A percentile compares a stretch with the other conserved stretches of the same genome.
Conservation (phyloP, 2,113 vertebrate species). For the Antechinus flavipes region DNA sequence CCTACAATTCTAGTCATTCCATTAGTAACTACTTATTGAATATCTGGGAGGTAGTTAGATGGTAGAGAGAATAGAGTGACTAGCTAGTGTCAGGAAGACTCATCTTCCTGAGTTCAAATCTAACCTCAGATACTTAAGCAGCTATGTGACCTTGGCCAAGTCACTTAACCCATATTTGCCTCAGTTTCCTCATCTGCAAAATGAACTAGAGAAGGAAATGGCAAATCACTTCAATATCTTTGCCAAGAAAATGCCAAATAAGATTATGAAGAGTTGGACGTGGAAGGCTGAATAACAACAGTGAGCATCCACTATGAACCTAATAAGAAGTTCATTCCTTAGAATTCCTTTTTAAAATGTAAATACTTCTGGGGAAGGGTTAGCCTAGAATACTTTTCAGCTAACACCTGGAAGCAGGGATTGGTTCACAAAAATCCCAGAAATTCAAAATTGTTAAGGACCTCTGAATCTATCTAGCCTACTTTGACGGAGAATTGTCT, state of each 20-base stretch:
- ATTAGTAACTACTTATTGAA: not conserved
- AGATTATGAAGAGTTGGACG: not conserved
- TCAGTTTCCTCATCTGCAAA: not conserved
- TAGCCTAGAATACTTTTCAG: not conserved
- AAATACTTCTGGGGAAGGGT: slow-evolving; percentile 1
- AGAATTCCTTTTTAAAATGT: slow-evolving; percentile 27
- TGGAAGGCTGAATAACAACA: not conserved
- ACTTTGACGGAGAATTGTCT: not conserved
- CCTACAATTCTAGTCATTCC: slow-evolving; percentile 25
- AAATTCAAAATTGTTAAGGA: not conserved
- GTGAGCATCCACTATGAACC: not conserved
- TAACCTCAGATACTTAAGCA: not conserved
- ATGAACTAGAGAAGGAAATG: not conserved
- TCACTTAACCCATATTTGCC: not conserved
- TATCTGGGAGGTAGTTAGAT: not conserved
- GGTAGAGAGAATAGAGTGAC: not conserved
- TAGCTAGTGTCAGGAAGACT: not conserved
- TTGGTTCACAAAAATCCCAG: not conserved
- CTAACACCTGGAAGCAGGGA: not conserved
- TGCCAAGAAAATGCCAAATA: not conserved
- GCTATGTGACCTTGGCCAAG: not conserved
- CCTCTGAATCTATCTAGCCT: not conserved
- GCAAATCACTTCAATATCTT: not conserved
- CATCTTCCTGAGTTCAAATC: not conserved
- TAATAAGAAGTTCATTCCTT: slow-evolving; percentile 6